Evolutionary conservation across 35 echinoderm and acorn worm species (phyloP), one percentile per base, ranked within the genome.

Genomic region (Stichopus chloronotus): DNA sequence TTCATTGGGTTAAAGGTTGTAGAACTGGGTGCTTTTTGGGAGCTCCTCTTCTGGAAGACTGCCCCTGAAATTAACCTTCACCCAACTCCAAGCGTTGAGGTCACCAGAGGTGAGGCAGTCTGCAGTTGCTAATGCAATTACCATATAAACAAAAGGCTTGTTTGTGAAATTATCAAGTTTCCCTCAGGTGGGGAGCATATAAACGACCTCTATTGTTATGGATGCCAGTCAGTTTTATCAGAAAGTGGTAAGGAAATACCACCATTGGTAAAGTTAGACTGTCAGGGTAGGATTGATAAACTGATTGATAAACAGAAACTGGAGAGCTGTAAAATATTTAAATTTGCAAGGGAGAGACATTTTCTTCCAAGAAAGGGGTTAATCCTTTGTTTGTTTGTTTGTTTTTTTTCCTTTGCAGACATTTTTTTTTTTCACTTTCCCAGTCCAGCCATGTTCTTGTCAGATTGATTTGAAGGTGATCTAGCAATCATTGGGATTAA

Each of bases 1-100:
- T 59, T 57, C 82, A 85, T 85, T 85, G 55, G 82, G 82, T 85
- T 55, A 58, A 85, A 85, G 82, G 82, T 85, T 56, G 13, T 58
- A 85, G 56, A 85, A 85, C 81, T 58, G 20, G 55, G n/a, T 20
- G 69, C 0, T n/a, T 14, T 74, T 74, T 74, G 19, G 17, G 19
- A 74, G 19, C 69, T n/a, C 69, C 22, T 74, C 55, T 85, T 58
- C 16, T 23, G 82, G 82, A 58, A 85, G 55, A 85, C 56, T 25
- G 22, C 56, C 6, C 55, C 82, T 8, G 16, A 83, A 85, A 59
- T 59, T 85, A 85, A 85, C 82, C 82, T 85, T 85, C 56, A 85
- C 82, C 82, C 24, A 30, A 52, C 53, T 56, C n/a, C n/a, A 85
- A 16, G 17, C n/a, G 4, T 56, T 85, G 30, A 85, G 82, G 82